Evolutionary conservation across 2,888 invertebrate species (phyloP).

Genomic region (Drosophila algonquin): DNA sequence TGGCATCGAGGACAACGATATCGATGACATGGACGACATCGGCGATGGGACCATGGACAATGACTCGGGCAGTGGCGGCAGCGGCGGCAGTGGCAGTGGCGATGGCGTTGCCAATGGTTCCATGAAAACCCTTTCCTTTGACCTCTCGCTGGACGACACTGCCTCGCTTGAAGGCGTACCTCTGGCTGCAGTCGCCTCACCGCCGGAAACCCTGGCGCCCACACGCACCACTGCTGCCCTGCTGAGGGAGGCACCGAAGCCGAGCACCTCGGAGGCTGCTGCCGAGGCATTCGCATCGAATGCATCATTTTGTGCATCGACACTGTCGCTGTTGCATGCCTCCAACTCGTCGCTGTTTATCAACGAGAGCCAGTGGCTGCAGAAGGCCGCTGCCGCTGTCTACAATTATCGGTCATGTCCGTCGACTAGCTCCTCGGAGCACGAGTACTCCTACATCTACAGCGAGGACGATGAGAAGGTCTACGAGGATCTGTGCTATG

Average conservation of each 20-base stretch:
- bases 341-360: conserved; percentile 47
- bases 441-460: conserved; percentile 82
- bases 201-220: conserved; percentile 52
- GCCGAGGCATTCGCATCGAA: conserved; percentile 31
- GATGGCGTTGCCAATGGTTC: conserved; percentile 12
- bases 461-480: conserved; percentile 89
- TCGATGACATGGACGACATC: conserved; percentile 81
- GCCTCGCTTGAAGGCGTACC: background rate
- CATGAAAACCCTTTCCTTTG: conserved; percentile 57
- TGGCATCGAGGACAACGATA: conserved; percentile 79
- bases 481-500: conserved; percentile 95
- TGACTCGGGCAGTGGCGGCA: conserved; percentile 9
- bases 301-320: background rate
- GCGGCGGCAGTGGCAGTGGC: background rate
- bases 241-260: background rate
- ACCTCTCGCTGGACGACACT: conserved; percentile 43
- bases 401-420: conserved; percentile 77
- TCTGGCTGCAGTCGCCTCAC: conserved; percentile 5
- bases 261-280: background rate
- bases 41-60: conserved; percentile 78
- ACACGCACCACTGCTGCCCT: conserved; percentile 46
- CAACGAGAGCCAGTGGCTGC: conserved; percentile 75
- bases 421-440: conserved; percentile 74
- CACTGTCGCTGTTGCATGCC: conserved; percentile 6
- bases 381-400: conserved; percentile 81